phyloP scores from a whole-genome alignment of 2,113 vertebrate species.

The Trogon surrucura region DNA sequence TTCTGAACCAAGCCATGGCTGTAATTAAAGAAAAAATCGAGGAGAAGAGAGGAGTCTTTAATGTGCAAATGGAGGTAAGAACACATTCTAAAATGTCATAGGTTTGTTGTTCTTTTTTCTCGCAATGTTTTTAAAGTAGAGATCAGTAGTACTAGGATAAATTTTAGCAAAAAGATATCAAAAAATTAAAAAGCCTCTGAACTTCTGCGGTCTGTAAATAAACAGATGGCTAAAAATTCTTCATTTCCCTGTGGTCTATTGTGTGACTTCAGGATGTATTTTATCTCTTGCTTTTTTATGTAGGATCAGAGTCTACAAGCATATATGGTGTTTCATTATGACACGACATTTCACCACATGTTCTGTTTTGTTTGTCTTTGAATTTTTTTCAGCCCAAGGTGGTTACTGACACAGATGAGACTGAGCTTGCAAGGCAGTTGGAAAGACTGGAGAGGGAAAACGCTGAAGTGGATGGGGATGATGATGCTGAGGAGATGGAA shows the following conservation, averaged over 20 bases:
- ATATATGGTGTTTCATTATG: not conserved
- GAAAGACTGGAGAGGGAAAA: conserved; percentile 96
- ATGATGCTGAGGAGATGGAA: conserved; percentile 97
- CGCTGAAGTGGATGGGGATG: conserved; percentile 96
- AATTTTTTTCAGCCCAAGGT: conserved; percentile 88
- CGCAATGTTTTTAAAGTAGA: not conserved
- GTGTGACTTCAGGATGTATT: not conserved
- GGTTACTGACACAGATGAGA: conserved; percentile 97
- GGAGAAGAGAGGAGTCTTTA: conserved; percentile 97
- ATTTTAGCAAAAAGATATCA: not conserved
- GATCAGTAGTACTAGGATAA: not conserved
- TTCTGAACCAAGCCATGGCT: conserved; percentile 97
- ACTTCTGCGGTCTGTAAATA: not conserved
- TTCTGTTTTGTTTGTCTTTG: not conserved
- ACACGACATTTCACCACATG: not conserved
- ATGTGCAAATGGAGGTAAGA: conserved; percentile 96
- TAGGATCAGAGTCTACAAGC: not conserved
- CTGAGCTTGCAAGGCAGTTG: conserved; percentile 93
- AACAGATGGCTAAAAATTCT: not conserved
- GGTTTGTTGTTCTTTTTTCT: not conserved
- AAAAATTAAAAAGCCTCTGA: not conserved
- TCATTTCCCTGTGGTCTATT: not conserved
- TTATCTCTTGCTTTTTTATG: not conserved
- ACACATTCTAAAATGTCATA: not conserved
- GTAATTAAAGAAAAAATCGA: conserved; percentile 99